Base-by-base conservation (phyloP, 2,113 vertebrate species). In the Psilopsiagon aurifrons region DNA sequence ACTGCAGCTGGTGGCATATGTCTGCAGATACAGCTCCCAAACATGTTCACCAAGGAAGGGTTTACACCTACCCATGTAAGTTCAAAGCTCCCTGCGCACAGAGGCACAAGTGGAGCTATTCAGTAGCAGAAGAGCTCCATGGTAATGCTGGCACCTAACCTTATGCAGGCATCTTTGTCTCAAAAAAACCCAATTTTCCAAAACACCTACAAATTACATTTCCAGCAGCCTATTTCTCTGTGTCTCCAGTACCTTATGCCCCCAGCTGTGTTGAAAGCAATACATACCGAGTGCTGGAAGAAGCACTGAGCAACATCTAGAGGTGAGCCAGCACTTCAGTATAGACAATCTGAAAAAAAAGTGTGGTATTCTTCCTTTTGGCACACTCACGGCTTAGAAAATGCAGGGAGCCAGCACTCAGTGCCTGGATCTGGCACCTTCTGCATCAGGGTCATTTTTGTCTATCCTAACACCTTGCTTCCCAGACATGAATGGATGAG, bases 251-350 rank as follows among this genome's bases (percentile, higher is more conserved):
- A 18, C 6, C 9, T 39, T 9, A 29, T 13, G 44, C 57, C 14
- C 35, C 57, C 57, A 4, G 16, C 52, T 60, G 18, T 12, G 28
- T 2, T 37, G 68, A 44, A 74, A 69, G 24, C 9, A 54, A 19
- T 13, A 25, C 1, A 10, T 1, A 12, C 15, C 1, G 0, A 27
- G 35, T 3, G 22, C 13, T 18, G 35, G 2, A 15, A 76, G 67
- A 71, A 78, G 41, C 64, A 20, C 18, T 8, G 23, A 44, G 19
- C 44, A 81, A 17, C 33, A 37, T 6, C 35, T 10, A 17, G 35
- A 44, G 57, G 24, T 4, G 19, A 75, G 76, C 17, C 57, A 88
- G 47, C 17, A 12, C 19, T 51, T 41, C 0, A 4, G 22, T 1
- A 10, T 2, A 8, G 63, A 86, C 6, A 17, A 18, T 22, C 25